These are phyloP conservation scores for Scolopax mira DNA, from an alignment of 2,113 vertebrate genomes.

Conservation along the genomic window DNA sequence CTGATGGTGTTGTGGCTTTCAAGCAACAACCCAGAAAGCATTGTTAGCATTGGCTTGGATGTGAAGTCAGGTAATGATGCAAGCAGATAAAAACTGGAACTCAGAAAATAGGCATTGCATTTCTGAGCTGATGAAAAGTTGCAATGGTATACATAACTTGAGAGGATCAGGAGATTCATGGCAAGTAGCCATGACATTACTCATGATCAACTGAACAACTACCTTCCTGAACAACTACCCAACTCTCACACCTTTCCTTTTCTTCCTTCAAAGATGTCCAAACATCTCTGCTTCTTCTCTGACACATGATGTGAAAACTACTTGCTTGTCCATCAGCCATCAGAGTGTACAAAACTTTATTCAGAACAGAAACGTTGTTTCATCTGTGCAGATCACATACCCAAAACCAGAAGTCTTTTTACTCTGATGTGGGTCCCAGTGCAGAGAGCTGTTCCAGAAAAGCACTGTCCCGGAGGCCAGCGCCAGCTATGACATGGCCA, in stretches of 20 bases:
- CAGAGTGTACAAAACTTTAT: accelerated
- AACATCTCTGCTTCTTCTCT: background rate
- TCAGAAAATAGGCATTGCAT: background rate
- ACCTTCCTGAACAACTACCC: background rate
- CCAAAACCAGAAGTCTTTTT: background rate
- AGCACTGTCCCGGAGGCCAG: background rate
- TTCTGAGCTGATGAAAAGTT: background rate
- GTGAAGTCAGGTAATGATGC: background rate
- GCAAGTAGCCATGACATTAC: background rate
- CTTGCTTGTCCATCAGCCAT: background rate
- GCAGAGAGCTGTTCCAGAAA: background rate
- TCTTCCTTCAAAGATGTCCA: background rate
- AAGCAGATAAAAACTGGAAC: background rate
- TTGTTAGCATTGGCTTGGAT: background rate
- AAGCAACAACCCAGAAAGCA: background rate
- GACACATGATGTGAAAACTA: background rate
- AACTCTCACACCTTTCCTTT: background rate
- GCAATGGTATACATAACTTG: too few relatives aligned
- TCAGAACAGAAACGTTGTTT: background rate
- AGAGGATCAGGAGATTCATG: background rate
- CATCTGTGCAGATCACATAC: background rate
- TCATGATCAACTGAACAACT: too few relatives aligned
- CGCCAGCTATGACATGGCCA: background rate
- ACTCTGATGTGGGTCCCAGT: background rate
- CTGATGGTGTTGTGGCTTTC: background rate